phyloP scores from a whole-genome alignment of 1,140 invertebrate genomes.

The Papilio aristodemus region DNA sequence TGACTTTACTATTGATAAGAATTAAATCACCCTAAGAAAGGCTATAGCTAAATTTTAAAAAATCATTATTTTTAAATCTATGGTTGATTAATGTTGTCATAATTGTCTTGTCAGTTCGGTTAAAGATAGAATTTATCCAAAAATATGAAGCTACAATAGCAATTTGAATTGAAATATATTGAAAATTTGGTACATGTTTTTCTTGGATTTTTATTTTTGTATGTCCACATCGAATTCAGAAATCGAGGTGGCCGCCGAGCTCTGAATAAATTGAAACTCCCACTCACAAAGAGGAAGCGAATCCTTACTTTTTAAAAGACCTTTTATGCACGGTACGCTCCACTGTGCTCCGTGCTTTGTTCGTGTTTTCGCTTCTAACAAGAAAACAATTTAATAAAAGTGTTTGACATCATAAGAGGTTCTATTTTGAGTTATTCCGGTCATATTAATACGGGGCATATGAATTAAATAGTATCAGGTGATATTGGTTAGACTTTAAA shows the following conservation, averaged over 20 bases:
- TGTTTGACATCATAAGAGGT: background rate
- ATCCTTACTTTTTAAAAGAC: slow-evolving; percentile 31
- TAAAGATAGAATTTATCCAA: no score
- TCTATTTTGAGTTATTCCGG: no score
- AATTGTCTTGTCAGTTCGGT: no score
- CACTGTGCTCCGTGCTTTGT: background rate
- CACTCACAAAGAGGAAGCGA: slow-evolving; percentile 8
- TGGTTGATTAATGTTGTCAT: no score
- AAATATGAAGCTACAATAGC: no score
- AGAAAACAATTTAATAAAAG: slow-evolving; percentile 7
- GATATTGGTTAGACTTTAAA: background rate
- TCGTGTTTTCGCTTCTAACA: background rate
- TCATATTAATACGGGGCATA: background rate
- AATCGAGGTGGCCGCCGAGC: background rate
- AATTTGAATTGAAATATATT: no score
- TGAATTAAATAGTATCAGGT: background rate
- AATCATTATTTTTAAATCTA: no score
- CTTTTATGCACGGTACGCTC: slow-evolving; percentile 11
- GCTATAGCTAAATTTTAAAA: no score
- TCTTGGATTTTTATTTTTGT: background rate
- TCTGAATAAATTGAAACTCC: slow-evolving; percentile 23
- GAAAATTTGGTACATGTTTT: no score
- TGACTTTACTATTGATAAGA: no score
- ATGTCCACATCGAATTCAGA: background rate
- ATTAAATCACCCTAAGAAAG: no score